A percentile compares a stretch with the other conserved stretches of the same genome.
These are phyloP conservation scores for Eucidaris tribuloides DNA, from an alignment of 35 echinoderm and acorn worm species.

Conservation along the genomic window DNA sequence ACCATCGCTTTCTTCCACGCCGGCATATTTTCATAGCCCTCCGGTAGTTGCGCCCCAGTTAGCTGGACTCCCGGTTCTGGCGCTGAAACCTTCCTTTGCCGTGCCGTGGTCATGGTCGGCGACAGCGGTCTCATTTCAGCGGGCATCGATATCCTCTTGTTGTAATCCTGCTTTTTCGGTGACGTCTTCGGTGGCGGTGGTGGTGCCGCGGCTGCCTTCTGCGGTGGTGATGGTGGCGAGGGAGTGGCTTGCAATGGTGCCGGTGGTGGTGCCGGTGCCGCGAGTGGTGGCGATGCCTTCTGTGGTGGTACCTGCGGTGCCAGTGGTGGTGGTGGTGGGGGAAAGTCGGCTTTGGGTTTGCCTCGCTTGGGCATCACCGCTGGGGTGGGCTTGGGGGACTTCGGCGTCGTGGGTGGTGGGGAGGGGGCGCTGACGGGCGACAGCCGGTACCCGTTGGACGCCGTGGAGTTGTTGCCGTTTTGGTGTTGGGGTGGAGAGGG, in stretches of 20 bases:
- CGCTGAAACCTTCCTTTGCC: not conserved
- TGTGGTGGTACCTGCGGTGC: not conserved
- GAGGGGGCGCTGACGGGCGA: not conserved
- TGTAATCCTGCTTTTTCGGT: not conserved
- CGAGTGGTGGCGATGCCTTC: not conserved
- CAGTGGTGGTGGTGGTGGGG: not conserved
- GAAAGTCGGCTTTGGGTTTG: not conserved
- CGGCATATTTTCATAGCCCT: conserved; percentile 31
- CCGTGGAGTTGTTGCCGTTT: not conserved
- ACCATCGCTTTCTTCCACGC: conserved; percentile 66
- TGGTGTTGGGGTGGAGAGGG: not conserved
- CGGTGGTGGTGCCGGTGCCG: not conserved
- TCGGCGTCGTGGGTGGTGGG: conserved; percentile 1
- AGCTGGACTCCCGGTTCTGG: not conserved
- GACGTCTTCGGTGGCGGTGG: not conserved
- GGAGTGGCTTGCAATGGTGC: not conserved
- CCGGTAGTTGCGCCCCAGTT: conserved; percentile 19
- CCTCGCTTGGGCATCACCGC: conserved; percentile 17
- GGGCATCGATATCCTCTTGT: conserved; percentile 18
- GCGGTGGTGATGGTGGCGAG: conserved; percentile 13
- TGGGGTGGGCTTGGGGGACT: not conserved
- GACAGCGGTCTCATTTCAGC: not conserved
- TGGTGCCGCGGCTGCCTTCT: not conserved
- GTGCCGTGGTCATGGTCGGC: not conserved
- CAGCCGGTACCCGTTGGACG: not conserved